Evolutionary conservation across 2,888 invertebrate genomes (phyloP), one percentile per base, ranked within the genome.

Genomic region (Agrochola lychnidis): DNA sequence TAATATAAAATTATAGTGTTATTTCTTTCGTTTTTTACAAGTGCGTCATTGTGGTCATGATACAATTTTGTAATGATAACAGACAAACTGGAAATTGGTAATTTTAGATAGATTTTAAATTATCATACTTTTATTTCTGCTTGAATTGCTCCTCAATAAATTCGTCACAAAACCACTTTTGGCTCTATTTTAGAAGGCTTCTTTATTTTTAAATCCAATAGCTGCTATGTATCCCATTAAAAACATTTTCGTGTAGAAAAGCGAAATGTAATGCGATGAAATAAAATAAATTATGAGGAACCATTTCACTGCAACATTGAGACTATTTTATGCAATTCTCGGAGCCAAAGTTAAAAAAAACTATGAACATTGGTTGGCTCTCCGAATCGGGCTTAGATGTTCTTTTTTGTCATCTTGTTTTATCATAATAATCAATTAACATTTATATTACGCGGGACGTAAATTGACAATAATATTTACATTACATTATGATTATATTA

Each of bases 61-160:
- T 66, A 73, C 56, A 53, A 45, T 73, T 79, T 81, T 73, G 80
- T 81, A 36, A 79, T 74, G 66, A 81, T 74, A 75, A 57, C 66
- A 53, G 71, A 70, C n/a, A 66, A 66, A 57, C 19, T 62, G 48
- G 48, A 81, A 57, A 81, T 36, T 42, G 62, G 48, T 75, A 16
- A 51, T 62, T 51, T 81, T 61, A 67, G 10, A 48, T 71, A n/a
- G 19, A 51, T 40, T 61, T 67, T 7, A 57, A 56, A 19, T 22
- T 22, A 59, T 25, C 16, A 30, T 10, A 25, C 51, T 22, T 45
- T 14, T 7, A 9, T 67, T 40, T 78, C 53, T 40, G 16, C 48
- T 62, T 51, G 7, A 79, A 79, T 57, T 63, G 30, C n/a, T 51
- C 6, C 40, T 36, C 19, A 78, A 25, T 62, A 45, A 71, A 69